Conservation (phyloP, 2,113 vertebrate genomes). For the Gymnocephalus cernua region DNA sequence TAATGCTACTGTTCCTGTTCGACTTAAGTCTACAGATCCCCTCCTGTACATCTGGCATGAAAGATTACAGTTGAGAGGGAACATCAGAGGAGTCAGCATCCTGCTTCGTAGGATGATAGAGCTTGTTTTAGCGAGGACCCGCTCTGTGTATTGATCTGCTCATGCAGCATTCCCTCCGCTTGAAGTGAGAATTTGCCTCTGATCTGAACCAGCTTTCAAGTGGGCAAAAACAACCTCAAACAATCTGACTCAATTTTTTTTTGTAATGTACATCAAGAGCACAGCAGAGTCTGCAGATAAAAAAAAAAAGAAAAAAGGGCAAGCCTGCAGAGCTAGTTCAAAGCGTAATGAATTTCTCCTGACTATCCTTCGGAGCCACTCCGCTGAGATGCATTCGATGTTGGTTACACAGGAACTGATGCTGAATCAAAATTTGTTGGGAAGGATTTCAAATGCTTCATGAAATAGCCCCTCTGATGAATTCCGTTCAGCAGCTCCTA, state of each 20-base stretch:
- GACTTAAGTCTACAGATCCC: not conserved
- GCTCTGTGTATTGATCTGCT: constrained; percentile 66
- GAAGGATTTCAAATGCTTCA: constrained; percentile 13
- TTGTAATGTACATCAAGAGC: constrained; percentile 25
- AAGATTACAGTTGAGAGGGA: constrained; percentile 18
- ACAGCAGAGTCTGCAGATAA: constrained; percentile 22
- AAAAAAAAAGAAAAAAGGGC: not conserved
- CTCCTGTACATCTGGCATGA: constrained; percentile 19
- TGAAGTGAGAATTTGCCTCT: constrained; percentile 46
- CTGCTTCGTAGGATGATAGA: constrained; percentile 21
- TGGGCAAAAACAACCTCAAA: constrained; percentile 59
- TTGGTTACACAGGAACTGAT: constrained; percentile 22
- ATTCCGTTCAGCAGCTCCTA: constrained; percentile 6
- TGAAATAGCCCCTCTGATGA: not conserved
- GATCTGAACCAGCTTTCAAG: constrained; percentile 65
- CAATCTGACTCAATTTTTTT: constrained; percentile 51
- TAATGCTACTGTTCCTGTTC: not conserved
- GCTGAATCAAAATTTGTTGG: not conserved
- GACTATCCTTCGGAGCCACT: constrained; percentile 23
- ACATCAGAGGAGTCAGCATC: constrained; percentile 45
- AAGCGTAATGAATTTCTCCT: constrained; percentile 34
- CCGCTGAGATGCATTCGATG: constrained; percentile 17
- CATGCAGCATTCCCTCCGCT: constrained; percentile 55
- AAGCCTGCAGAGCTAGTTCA: constrained; percentile 25
- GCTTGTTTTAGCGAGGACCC: constrained; percentile 28